Evolutionary conservation across 2,797 vertebrate genomes (phyloP).

Genomic region (Pterois miles): DNA sequence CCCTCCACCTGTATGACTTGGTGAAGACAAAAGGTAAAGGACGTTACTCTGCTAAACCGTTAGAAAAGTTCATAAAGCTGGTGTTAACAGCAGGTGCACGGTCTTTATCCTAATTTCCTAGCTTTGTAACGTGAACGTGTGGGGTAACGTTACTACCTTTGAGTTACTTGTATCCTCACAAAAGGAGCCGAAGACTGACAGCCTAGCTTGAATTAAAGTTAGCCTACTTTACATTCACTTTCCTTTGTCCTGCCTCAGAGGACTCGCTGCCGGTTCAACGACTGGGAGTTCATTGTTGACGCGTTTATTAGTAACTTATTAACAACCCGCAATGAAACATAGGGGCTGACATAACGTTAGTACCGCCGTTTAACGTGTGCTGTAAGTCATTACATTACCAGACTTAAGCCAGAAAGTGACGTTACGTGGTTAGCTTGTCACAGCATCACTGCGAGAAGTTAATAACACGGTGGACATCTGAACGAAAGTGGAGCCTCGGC

Average conservation of each 20-base stretch:
- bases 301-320: slow-evolving; percentile 74
- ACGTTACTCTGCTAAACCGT: neutral
- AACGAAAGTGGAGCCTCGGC: slow-evolving; percentile 38
- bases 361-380: neutral
- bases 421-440: neutral
- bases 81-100: slow-evolving; percentile 52
- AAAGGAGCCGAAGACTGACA: neutral
- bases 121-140: neutral
- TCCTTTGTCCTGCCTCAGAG: slow-evolving; percentile 12
- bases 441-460: slow-evolving; percentile 25
- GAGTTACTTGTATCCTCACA: neutral
- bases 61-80: neutral
- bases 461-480: neutral
- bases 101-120: neutral
- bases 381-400: neutral
- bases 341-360: neutral
- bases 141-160: neutral
- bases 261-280: slow-evolving; percentile 59
- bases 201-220: neutral
- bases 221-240: neutral
- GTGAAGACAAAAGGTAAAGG: slow-evolving; percentile 67
- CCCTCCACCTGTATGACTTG: slow-evolving; percentile 52
- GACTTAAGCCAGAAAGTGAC: neutral
- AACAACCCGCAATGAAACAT: slow-evolving; percentile 21
- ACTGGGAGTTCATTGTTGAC: slow-evolving; percentile 64